Evolutionary conservation across 92 coral and sea anemone genomes (phyloP), one percentile per base, ranked within the genome.

Genomic region (Parazoanthus atlanticus): DNA sequence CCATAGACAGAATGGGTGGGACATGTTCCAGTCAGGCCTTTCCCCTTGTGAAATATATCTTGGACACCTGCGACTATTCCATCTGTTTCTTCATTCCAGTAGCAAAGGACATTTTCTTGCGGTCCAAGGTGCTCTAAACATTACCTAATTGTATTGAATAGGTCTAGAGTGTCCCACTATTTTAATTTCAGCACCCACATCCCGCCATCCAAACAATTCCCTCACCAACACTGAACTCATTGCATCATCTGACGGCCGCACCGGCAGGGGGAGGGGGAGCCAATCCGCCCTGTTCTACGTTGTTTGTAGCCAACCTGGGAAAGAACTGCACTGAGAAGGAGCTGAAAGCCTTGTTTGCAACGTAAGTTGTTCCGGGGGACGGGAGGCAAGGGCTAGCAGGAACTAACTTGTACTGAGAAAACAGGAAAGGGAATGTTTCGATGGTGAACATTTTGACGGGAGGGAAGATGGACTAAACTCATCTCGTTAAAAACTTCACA

Each of bases 231-330:
- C 32, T 79, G 64, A 90, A 58, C 91, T 71, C 88, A 67, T 43
- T 88, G 67, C 94, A 91, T 83, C 86, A 83, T 94, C 82, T 91
- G 88, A 6, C 93, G 84, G 31, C 95, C 86, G 43, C 93, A 78
- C 84, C 90, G 77, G 89, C 82, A 36, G 58, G 84, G 17, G 66
- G 90, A 76, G 86, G 93, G 74, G 93, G 92, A 17, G 98, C 88
- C 15, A 91, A 96, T 82, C 90, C 93, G 11, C 95, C 98, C 1
- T 97, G 99, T 67, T 81, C 96, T 21, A 97, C 99, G 23, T 83
- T 97, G 65, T 97, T 97, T 61, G 99, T 90, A 25, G 99, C 99
- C n/a, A 97, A 97, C 89, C 86, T 97, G 34, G 99, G 96, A 32
- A 96, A 97, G 61, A 86, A 88, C 40, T 94, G 99, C 83, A 89